Conservation (phyloP, 2,113 vertebrate species). For the Azemiops feae region DNA sequence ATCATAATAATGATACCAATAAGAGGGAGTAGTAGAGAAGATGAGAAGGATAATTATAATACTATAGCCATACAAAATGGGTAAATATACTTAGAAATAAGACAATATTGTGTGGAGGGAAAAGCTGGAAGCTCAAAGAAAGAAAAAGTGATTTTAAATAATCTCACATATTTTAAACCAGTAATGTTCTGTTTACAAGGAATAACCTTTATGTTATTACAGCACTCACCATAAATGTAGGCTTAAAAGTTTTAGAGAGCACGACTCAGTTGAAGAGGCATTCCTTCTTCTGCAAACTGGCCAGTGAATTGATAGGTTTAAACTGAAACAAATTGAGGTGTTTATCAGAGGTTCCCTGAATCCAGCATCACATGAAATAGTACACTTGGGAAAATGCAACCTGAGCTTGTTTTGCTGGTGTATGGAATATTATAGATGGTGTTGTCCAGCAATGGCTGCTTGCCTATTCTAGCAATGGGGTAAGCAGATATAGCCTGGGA, state of each 20-base stretch:
- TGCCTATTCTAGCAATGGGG: background rate
- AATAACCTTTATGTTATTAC: background rate
- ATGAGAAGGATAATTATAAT: background rate
- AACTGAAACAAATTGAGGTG: background rate
- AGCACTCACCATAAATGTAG: background rate
- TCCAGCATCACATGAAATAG: background rate
- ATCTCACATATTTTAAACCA: background rate
- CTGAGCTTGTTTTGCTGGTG: background rate
- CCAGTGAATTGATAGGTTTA: background rate
- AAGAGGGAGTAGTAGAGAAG: too few relatives aligned
- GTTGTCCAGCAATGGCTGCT: background rate
- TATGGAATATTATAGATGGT: background rate
- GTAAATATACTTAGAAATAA: background rate
- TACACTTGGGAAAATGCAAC: background rate
- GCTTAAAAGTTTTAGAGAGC: background rate
- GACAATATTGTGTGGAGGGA: background rate
- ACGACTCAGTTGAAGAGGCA: background rate
- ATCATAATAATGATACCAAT: too few relatives aligned
- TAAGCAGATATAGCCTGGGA: background rate
- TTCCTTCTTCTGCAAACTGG: background rate
- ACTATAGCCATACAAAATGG: background rate
- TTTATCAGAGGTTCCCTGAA: background rate
- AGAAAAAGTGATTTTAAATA: background rate
- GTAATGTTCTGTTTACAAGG: background rate
- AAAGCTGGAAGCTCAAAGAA: background rate